phyloP scores from a whole-genome alignment of 2,888 invertebrate genomes.

The Thereva nobilitata region DNA sequence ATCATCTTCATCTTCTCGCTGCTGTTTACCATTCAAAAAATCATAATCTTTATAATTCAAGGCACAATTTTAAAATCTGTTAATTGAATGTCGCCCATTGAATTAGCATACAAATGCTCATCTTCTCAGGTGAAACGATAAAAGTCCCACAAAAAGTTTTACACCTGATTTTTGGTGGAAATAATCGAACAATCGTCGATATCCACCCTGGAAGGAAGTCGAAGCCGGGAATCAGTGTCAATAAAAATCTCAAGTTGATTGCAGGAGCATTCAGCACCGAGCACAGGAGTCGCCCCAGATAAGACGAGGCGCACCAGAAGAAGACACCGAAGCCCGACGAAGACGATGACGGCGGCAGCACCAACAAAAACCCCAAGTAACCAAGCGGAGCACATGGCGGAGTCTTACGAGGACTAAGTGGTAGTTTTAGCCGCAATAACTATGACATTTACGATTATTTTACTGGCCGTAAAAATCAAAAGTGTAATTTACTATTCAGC shows the following conservation, averaged over 20 bases:
- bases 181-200: slow-evolving; percentile 8
- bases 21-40: too few species aligned
- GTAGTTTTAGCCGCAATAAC: slow-evolving; percentile 59
- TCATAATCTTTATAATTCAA: too few species aligned
- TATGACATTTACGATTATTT: slow-evolving; percentile 54
- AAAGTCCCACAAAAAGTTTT: too few species aligned
- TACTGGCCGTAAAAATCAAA: slow-evolving; percentile 59
- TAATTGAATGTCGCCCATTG: too few species aligned
- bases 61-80: too few species aligned
- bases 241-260: slow-evolving; percentile 33
- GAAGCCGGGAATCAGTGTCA: slow-evolving; percentile 8
- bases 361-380: slow-evolving; percentile 27
- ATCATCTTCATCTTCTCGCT: too few species aligned
- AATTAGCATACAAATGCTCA: too few species aligned
- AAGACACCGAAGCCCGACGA: not conserved
- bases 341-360: not conserved
- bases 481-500: slow-evolving; percentile 53
- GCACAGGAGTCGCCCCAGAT: slow-evolving; percentile 6
- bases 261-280: slow-evolving; percentile 14
- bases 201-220: slow-evolving; percentile 15
- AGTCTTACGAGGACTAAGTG: slow-evolving; percentile 48
- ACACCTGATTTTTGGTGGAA: not conserved
- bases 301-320: slow-evolving; percentile 11
- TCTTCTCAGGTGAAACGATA: too few species aligned
- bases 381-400: slow-evolving; percentile 29